A percentile compares a stretch with the other conserved stretches of the same genome.
These are phyloP conservation scores for Arion vulgaris DNA, from an alignment of 1,140 invertebrate genomes.

Conservation along the genomic window DNA sequence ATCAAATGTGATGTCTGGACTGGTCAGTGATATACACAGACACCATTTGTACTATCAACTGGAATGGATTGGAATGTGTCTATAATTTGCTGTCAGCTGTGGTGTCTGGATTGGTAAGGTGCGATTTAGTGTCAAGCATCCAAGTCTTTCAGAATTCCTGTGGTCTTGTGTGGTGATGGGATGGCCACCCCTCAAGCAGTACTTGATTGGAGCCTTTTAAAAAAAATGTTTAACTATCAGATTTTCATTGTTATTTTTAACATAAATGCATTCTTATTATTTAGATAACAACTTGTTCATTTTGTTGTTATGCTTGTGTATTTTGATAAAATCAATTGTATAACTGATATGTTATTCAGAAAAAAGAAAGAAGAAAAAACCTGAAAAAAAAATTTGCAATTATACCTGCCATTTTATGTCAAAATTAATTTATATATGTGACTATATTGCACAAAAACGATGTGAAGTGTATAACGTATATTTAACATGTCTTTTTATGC, in stretches of 20 bases:
- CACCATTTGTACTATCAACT: no score
- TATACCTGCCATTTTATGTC: constrained; percentile 29
- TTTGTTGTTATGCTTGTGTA: background rate
- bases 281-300: background rate
- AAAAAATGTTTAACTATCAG: constrained; percentile 19
- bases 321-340: constrained; percentile 19
- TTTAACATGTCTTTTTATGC: background rate
- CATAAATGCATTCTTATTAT: background rate
- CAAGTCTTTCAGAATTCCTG: constrained; percentile 70
- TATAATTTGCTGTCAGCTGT: no score
- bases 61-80: no score
- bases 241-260: constrained; percentile 8
- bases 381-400: background rate
- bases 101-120: background rate
- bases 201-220: constrained; percentile 27
- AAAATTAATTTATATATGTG: constrained; percentile 3
- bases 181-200: constrained; percentile 46
- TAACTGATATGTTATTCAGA: constrained; percentile 15
- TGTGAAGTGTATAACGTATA: constrained; percentile 2
- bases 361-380: background rate
- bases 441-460: constrained; percentile 7
- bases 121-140: constrained; percentile 67
- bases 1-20: no score
- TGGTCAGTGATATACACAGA: no score
- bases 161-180: constrained; percentile 65